Base-by-base conservation (phyloP, 2,113 vertebrate genomes). In the Fregetta grallaria region DNA sequence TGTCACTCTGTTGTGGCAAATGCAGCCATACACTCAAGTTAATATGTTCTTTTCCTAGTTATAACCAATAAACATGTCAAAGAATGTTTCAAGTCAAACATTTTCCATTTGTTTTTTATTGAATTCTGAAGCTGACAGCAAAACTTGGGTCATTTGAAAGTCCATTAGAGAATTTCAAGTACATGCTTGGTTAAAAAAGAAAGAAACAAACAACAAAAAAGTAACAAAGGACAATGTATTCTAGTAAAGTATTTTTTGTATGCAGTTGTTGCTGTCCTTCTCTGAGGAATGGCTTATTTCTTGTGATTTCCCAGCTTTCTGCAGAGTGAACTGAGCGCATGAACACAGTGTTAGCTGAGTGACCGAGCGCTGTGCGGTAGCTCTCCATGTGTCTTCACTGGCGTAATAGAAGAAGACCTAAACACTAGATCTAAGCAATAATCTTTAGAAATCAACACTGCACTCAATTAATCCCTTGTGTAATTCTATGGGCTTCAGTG, bases 321-420 rank as follows among this genome's bases (percentile, higher is more conserved):
- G 0, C 7, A 30, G 52, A 7, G 7, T 68, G 32, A 80, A 45
- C 23, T 12, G 20, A 80, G 55, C 5, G 0, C 17, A 14, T 16
- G 27, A 70, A 74, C 14, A 22, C 1, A 1, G 8, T 36, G 17
- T 42, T 55, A 59, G 45, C 72, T 61, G 72, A 32, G 25, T 44
- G 59, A 61, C 29, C 3, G 1, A 10, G 29, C 61, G 30, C 29
- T 42, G 8, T 29, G 19, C 10, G 18, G 18, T 53, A 55, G n/a
- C 47, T 73, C 11, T 70, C 27, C 14, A 20, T 11, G 1, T 55
- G 27, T 45, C n/a, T 38, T 75, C 68, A 47, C 19, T 34, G 22
- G 15, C 2, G 1, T 71, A 66, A 59, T 26, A 45, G 19, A 40
- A 68, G 61, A 68, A 61, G 19, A 16, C 62, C 15, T 61, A 53